phyloP scores from a whole-genome alignment of 2,797 vertebrate genomes.

The Gorsachius magnificus region DNA sequence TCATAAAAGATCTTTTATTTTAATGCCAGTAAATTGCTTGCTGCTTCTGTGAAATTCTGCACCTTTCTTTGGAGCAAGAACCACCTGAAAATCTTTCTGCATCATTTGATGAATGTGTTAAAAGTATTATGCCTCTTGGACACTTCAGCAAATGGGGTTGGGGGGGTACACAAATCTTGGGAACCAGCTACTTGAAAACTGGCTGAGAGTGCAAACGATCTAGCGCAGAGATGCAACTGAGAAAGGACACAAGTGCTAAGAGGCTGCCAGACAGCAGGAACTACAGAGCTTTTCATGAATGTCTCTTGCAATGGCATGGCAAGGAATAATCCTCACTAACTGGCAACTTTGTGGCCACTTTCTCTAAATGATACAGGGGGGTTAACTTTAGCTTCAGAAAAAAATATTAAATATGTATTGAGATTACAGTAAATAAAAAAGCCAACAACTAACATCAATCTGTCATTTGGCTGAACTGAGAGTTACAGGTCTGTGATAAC shows the following conservation, averaged over 20 bases:
- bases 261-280: not conserved
- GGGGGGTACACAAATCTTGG: not conserved
- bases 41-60: not conserved
- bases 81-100: not conserved
- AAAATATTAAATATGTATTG: not conserved
- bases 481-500: not conserved
- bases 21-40: not conserved
- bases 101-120: not conserved
- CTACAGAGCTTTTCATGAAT: not conserved
- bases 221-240: not conserved
- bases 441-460: not conserved
- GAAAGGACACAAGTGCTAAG: not conserved
- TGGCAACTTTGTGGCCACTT: not conserved
- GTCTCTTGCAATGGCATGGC: not conserved
- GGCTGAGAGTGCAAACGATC: not conserved
- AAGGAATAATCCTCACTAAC: not conserved
- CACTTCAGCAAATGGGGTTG: not conserved
- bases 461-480: not conserved
- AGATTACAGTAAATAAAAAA: not conserved
- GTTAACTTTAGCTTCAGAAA: not conserved
- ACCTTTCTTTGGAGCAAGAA: not conserved
- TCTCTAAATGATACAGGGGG: not conserved
- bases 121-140: not conserved
- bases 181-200: not conserved
- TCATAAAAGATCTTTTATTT: conserved; percentile 16